These are phyloP conservation scores for Pyrgilauda ruficollis DNA, from an alignment of 2,113 vertebrate genomes.

Conservation along the genomic window DNA sequence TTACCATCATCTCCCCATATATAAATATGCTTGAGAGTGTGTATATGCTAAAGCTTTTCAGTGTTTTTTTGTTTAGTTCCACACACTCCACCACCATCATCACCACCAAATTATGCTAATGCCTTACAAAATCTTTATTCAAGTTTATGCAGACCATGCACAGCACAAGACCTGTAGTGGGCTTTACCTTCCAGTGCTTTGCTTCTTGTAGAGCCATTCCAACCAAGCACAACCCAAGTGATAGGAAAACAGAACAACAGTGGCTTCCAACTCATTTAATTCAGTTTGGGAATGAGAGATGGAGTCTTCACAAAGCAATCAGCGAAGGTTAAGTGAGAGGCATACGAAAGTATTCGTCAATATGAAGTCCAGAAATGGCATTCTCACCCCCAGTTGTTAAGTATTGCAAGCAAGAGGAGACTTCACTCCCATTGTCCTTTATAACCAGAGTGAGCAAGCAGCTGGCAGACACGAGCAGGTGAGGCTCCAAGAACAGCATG, in stretches of 20 bases:
- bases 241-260: not conserved
- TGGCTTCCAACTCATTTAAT: not conserved
- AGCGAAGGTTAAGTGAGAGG: not conserved
- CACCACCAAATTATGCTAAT: not conserved
- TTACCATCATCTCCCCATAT: not conserved
- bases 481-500: not conserved
- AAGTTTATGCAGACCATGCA: not conserved
- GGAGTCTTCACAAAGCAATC: not conserved
- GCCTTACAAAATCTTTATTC: not conserved
- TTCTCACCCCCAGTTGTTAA: not conserved
- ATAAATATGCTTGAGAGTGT: not conserved
- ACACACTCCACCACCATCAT: not conserved
- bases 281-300: not conserved
- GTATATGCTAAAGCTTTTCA: not conserved
- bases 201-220: not conserved
- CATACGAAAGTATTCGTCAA: not conserved
- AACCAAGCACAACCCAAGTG: not conserved
- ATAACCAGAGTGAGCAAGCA: rapidly evolving
- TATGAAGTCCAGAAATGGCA: not conserved
- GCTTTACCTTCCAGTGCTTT: not conserved
- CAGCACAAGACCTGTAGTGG: not conserved
- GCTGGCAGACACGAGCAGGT: not conserved
- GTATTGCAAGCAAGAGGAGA: not conserved
- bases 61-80: not conserved
- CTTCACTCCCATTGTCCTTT: not conserved